Percentiles rank a stretch among this genome's conserved stretches.
phyloP scores from a whole-genome alignment of 2,888 invertebrate species.

The Abscondita cerata region DNA sequence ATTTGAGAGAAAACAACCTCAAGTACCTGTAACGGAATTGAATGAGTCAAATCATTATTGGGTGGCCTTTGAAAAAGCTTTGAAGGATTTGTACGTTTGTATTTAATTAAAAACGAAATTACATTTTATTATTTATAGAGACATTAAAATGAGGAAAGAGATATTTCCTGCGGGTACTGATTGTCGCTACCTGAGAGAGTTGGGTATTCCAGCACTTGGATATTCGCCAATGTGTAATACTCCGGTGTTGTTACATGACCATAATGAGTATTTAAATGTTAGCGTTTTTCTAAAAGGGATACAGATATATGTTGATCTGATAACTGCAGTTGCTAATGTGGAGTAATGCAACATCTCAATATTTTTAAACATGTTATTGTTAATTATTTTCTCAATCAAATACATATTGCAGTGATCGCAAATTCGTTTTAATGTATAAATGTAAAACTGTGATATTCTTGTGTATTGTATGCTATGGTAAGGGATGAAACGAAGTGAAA shows the following conservation, averaged over 20 bases:
- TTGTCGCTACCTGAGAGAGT: slow-evolving; percentile 79
- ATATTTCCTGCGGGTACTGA: slow-evolving; percentile 94
- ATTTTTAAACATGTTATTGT: background rate
- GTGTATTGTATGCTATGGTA: too few species aligned
- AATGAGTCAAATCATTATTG: slow-evolving; percentile 66
- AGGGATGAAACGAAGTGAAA: too few species aligned
- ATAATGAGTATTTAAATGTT: slow-evolving; percentile 85
- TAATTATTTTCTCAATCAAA: too few species aligned
- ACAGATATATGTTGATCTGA: slow-evolving; percentile 74
- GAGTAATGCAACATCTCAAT: too few species aligned
- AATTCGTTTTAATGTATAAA: too few species aligned
- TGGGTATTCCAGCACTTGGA: slow-evolving; percentile 84
- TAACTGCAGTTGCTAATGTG: slow-evolving; percentile 68
- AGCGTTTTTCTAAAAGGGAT: slow-evolving; percentile 85
- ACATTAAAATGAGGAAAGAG: slow-evolving; percentile 70
- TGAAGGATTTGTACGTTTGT: slow-evolving; percentile 59
- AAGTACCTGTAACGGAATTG: slow-evolving; percentile 60
- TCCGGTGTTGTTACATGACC: slow-evolving; percentile 85
- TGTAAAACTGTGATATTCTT: too few species aligned
- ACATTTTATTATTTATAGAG: slow-evolving; percentile 60
- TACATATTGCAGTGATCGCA: too few species aligned
- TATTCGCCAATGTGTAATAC: slow-evolving; percentile 92
- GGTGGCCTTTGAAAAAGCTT: slow-evolving; percentile 64
- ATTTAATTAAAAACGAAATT: too few species aligned
- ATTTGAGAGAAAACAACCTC: slow-evolving; percentile 62